phyloP scores from a whole-genome alignment of 2,888 invertebrate species.

The Sinohyriopsis cumingii region DNA sequence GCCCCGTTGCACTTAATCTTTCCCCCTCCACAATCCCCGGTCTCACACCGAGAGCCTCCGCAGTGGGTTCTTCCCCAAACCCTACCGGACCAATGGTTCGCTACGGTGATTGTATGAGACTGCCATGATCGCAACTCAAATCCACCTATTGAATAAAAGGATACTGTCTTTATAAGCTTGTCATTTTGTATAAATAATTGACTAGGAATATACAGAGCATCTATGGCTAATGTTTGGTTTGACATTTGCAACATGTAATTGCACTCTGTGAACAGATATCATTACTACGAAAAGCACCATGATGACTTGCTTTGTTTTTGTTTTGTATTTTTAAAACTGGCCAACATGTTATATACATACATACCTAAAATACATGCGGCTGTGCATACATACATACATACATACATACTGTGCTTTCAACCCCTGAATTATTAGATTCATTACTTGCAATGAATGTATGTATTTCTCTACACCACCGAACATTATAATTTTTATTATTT shows the following conservation, averaged over 20 bases:
- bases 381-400: too few species aligned
- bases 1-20: constrained; percentile 72
- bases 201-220: too few species aligned
- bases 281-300: too few species aligned
- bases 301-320: too few species aligned
- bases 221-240: too few species aligned
- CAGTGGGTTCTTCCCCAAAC: constrained; percentile 74
- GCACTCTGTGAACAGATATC: too few species aligned
- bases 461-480: too few species aligned
- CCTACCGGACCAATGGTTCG: constrained; percentile 36
- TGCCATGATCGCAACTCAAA: constrained; percentile 14
- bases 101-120: constrained; percentile 10
- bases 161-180: background rate
- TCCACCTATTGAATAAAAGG: constrained; percentile 20
- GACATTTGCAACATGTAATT: too few species aligned
- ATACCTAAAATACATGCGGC: too few species aligned
- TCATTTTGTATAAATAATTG: background rate
- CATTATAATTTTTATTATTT: too few species aligned
- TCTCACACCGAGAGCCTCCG: constrained; percentile 63
- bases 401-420: background rate
- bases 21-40: constrained; percentile 56
- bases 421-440: background rate
- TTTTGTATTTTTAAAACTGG: too few species aligned
- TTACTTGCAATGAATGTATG: constrained; percentile 7
- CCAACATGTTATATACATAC: too few species aligned